phyloP scores from a whole-genome alignment of 1,140 invertebrate genomes.

The Bombus waltoni region DNA sequence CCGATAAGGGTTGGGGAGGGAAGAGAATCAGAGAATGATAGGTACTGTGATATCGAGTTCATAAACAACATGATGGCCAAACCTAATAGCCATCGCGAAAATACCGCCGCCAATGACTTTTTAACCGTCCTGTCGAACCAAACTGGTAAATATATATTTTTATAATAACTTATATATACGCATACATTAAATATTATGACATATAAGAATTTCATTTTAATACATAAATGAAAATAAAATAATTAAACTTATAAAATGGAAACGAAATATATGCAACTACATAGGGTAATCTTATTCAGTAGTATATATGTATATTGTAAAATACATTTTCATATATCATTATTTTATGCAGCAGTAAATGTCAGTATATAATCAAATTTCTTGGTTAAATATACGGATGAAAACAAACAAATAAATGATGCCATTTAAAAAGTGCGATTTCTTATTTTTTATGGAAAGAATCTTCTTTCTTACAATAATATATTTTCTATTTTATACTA shows the following conservation, averaged over 20 bases:
- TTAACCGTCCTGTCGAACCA: slow-evolving; percentile 83
- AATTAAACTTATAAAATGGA: not conserved
- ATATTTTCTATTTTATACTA: no score
- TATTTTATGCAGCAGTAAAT: not conserved
- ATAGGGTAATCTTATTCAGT: not conserved
- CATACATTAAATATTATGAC: not conserved
- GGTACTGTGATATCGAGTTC: slow-evolving; percentile 83
- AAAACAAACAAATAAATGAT: no score
- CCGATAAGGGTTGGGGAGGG: slow-evolving; percentile 82
- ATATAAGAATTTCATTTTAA: not conserved
- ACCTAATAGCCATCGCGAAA: slow-evolving; percentile 82
- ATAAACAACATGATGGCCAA: slow-evolving; percentile 83
- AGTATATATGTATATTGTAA: not conserved
- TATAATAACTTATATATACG: not conserved
- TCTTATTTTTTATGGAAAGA: no score
- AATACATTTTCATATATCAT: not conserved
- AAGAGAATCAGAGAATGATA: slow-evolving; percentile 81
- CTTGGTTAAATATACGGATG: no score
- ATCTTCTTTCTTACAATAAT: no score
- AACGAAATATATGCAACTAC: not conserved
- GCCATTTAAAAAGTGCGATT: no score
- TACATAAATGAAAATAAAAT: not conserved
- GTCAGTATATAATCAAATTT: no score
- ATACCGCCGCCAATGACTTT: slow-evolving; percentile 83
- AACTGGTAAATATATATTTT: slow-evolving; percentile 75